Evolutionary conservation across 2,888 invertebrate species (phyloP).

Genomic region (Gymnocheta viridis): DNA sequence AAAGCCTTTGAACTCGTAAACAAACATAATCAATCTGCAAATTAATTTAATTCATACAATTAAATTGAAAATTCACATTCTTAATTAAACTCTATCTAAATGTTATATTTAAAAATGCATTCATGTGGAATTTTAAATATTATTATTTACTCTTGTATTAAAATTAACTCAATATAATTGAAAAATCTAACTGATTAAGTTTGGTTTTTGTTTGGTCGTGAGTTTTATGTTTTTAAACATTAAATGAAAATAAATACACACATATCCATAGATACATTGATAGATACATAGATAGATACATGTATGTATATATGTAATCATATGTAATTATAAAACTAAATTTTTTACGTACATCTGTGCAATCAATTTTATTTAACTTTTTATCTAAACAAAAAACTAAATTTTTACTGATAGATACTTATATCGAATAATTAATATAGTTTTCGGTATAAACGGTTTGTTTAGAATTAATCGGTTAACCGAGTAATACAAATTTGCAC

Average conservation of each 20-base stretch:
- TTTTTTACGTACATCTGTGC: too few species aligned
- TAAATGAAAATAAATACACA: neutral
- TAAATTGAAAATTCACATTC: neutral
- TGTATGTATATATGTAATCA: too few species aligned
- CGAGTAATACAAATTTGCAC: too few species aligned
- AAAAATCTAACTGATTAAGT: neutral
- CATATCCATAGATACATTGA: too few species aligned
- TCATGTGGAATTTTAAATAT: constrained; percentile 27
- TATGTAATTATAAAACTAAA: too few species aligned
- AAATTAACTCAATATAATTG: constrained; percentile 25
- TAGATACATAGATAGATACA: too few species aligned
- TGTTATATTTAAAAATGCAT: constrained; percentile 31
- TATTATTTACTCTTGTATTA: constrained; percentile 6
- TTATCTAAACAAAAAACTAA: too few species aligned
- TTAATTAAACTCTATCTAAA: constrained; percentile 14
- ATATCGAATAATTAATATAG: too few species aligned
- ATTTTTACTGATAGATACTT: too few species aligned
- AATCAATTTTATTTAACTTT: too few species aligned
- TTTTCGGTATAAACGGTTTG: too few species aligned
- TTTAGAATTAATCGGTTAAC: too few species aligned
- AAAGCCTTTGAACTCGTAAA: neutral
- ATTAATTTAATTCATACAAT: neutral
- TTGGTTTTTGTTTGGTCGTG: neutral
- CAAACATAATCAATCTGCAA: neutral
- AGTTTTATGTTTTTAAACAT: neutral